A percentile compares a stretch with the other conserved stretches of the same genome.
Conservation (phyloP, 2,888 invertebrate species). For the Drosophila kanekoi region DNA sequence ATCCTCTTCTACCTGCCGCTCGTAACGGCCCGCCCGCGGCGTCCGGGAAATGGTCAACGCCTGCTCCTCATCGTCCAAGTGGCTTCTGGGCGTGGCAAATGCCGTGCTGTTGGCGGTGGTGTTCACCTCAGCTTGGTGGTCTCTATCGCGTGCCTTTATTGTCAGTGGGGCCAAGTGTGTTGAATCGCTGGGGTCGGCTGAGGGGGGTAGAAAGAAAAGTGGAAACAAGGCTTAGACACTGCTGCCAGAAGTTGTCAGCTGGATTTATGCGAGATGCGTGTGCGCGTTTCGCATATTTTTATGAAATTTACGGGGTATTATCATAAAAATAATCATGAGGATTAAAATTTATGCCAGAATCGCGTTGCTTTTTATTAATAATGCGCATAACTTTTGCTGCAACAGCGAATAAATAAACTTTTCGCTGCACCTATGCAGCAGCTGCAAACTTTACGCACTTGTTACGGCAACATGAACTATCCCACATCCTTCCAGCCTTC, state of each 20-base stretch:
- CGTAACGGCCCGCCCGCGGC: constrained; percentile 41
- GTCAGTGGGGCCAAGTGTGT: constrained; percentile 12
- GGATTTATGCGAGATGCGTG: constrained; percentile 7
- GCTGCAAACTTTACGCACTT: constrained; percentile 41
- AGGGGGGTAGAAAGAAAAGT: not conserved
- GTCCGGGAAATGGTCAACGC: constrained; percentile 43
- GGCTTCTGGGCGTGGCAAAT: constrained; percentile 22
- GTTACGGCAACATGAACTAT: constrained; percentile 19
- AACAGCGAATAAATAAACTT: constrained; percentile 21
- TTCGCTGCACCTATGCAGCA: constrained; percentile 8
- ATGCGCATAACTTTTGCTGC: constrained; percentile 65
- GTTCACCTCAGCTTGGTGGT: constrained; percentile 1
- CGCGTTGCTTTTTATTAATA: constrained; percentile 53
- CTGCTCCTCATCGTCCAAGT: not conserved
- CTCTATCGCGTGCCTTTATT: constrained; percentile 1
- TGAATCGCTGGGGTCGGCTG: constrained; percentile 17
- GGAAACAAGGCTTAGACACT: constrained; percentile 16
- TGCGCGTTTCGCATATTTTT: constrained; percentile 28
- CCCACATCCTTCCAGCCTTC: not conserved
- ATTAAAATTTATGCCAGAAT: constrained; percentile 60
- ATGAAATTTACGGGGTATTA: constrained; percentile 39
- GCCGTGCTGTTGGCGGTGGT: constrained; percentile 17
- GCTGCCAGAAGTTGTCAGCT: constrained; percentile 9
- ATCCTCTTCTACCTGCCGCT: constrained; percentile 73
- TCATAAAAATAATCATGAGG: constrained; percentile 60